Evolutionary conservation across 2,797 vertebrate species (phyloP), one percentile per base, ranked within the genome.

Genomic region (Sebastes aleutianus): DNA sequence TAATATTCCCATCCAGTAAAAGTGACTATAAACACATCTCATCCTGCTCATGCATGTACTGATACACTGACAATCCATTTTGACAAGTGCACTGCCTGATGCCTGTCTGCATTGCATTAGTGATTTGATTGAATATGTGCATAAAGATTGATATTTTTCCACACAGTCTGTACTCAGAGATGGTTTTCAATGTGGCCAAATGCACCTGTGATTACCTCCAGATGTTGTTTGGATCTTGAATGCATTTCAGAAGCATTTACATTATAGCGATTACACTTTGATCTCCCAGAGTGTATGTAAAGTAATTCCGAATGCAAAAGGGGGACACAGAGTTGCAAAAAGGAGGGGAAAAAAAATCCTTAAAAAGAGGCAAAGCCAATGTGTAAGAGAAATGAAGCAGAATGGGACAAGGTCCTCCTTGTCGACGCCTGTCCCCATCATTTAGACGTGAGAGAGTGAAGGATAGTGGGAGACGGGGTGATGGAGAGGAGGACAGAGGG

Each of bases 401-500:
- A 80, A 31, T 76, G 43, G 72, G 76, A 70, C 73, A 70, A 80
- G 65, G 83, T 80, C 81, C 79, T 81, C 79, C 81, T 88, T 87
- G 81, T 80, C 78, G 57, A 50, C 32, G 39, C 61, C 68, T 81
- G 84, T 89, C 86, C 43, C 77, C 2, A 9, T 80, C 78, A 83
- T 87, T 90, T 75, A 70, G 71, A 80, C 85, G 82, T 32, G 72
- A 84, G 78, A 59, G 64, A 86, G 72, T 79, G 84, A 88, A 82
- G 64, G 83, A 87, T 54, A 47, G 70, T 80, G 67, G 79, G 85
- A 75, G 89, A 89, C 69, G 82, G 83, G 74, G 85, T 86, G 87
- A 89, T 84, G 79, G 83, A 88, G 73, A 82, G 58, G 78, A 90
- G 90, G 87, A 90, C 83, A 89, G 76, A 75, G 89, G 64, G 72